These are phyloP conservation scores for Leucoma salicis DNA, from an alignment of 2,888 invertebrate genomes.

Conservation along the genomic window DNA sequence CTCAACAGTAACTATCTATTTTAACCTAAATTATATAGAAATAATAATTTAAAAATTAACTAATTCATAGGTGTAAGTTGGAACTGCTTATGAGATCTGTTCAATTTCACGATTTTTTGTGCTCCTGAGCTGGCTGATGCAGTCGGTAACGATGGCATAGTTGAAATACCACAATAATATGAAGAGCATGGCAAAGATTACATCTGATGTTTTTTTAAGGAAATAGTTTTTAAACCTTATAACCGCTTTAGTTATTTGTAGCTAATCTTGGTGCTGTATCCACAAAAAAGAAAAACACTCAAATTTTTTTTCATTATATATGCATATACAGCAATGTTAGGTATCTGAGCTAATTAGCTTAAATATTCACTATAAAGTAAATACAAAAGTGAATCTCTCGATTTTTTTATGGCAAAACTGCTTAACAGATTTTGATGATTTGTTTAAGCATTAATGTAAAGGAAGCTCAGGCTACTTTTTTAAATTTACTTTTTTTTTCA, in stretches of 20 bases:
- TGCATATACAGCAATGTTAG: neutral
- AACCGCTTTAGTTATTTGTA: neutral
- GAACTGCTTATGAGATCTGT: neutral
- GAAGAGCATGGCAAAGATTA: slow-evolving; percentile 52
- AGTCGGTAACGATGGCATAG: slow-evolving; percentile 47
- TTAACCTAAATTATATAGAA: slow-evolving; percentile 17
- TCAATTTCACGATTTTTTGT: neutral
- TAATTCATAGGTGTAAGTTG: slow-evolving; percentile 23
- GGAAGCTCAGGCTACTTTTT: too few species aligned
- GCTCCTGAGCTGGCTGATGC: neutral
- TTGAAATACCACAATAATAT: slow-evolving; percentile 70
- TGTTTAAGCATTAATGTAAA: too few species aligned
- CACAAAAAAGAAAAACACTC: neutral
- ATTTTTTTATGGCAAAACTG: too few species aligned
- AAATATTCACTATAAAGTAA: neutral
- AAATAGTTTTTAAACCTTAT: slow-evolving; percentile 10
- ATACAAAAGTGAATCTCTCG: neutral
- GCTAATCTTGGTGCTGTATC: neutral
- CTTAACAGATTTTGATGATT: too few species aligned
- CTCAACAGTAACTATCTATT: neutral
- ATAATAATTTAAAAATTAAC: slow-evolving; percentile 27
- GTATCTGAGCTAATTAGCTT: neutral
- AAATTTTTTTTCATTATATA: neutral
- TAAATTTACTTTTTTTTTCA: too few species aligned
- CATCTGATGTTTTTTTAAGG: slow-evolving; percentile 57